phyloP scores from a whole-genome alignment of 2,113 vertebrate species.

The Pelodiscus sinensis region DNA sequence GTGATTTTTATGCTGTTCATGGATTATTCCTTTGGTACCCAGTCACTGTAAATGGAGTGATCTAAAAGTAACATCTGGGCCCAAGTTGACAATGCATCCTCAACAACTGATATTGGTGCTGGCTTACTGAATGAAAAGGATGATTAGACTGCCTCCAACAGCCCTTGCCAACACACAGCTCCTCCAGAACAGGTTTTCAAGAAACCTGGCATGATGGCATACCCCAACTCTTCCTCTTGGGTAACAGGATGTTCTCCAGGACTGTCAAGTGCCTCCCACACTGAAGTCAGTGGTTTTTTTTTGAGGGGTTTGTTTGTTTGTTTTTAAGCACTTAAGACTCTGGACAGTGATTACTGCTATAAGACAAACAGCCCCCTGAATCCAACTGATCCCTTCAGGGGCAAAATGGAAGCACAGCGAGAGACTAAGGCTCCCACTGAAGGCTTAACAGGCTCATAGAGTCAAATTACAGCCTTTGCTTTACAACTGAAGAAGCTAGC shows the following conservation, averaged over 20 bases:
- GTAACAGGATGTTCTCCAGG: neutral
- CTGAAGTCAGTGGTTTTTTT: neutral
- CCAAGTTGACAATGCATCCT: neutral
- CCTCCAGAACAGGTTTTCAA: neutral
- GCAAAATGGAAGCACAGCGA: neutral
- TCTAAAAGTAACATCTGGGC: neutral
- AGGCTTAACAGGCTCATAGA: neutral
- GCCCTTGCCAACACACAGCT: neutral
- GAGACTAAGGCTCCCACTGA: accelerated
- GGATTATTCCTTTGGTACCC: neutral
- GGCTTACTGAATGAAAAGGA: neutral
- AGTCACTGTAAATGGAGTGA: neutral
- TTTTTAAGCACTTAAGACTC: neutral
- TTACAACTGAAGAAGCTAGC: too few relatives aligned
- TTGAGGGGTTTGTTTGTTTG: neutral
- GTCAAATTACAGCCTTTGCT: neutral
- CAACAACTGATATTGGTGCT: accelerated
- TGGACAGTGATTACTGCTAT: neutral
- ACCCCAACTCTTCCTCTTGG: neutral
- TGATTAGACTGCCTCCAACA: neutral
- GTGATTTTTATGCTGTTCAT: neutral
- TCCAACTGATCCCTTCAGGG: neutral
- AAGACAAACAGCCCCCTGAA: neutral
- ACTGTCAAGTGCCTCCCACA: neutral
- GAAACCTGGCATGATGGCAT: neutral